Evolutionary conservation across 2,113 vertebrate species (phyloP).

Genomic region (Hypomesus transpacificus): DNA sequence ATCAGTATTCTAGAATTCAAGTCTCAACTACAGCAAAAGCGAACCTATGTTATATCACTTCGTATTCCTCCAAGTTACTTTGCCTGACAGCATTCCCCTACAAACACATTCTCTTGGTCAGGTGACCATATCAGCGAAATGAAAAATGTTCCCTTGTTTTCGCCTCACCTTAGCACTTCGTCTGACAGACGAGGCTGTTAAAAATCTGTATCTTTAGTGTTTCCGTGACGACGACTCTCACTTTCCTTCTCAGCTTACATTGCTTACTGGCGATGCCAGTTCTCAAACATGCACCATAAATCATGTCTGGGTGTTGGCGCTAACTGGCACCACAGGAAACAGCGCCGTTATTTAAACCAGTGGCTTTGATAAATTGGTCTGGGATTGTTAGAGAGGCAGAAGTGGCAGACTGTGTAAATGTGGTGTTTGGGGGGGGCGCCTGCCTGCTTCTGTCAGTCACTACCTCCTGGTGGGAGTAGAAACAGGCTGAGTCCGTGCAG

Average conservation of each 20-base stretch:
- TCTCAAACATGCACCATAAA: constrained; percentile 30
- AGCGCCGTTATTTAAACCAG: constrained; percentile 25
- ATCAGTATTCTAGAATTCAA: neutral
- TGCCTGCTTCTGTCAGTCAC: constrained; percentile 21
- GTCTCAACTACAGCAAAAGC: neutral
- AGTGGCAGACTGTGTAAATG: constrained; percentile 37
- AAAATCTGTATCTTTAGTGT: neutral
- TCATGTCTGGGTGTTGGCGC: constrained; percentile 5
- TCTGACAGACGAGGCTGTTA: neutral
- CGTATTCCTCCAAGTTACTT: neutral
- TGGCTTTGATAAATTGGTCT: constrained; percentile 49
- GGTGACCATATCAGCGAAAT: neutral
- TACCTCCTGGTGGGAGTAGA: constrained; percentile 17
- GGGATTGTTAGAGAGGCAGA: constrained; percentile 38
- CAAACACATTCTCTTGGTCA: neutral
- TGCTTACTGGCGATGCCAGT: constrained; percentile 19
- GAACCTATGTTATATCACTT: neutral
- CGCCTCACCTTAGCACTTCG: neutral
- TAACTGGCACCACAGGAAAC: constrained; percentile 16
- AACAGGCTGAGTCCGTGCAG: constrained; percentile 7
- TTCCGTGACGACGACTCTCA: neutral
- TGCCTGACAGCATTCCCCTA: neutral
- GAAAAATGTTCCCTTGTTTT: neutral
- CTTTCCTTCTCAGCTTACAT: constrained; percentile 1
- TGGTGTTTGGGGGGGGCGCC: constrained; percentile 12